Evolutionary conservation across 2,797 vertebrate species (phyloP), one percentile per base, ranked within the genome.

Genomic region (Coregonus sp.): DNA sequence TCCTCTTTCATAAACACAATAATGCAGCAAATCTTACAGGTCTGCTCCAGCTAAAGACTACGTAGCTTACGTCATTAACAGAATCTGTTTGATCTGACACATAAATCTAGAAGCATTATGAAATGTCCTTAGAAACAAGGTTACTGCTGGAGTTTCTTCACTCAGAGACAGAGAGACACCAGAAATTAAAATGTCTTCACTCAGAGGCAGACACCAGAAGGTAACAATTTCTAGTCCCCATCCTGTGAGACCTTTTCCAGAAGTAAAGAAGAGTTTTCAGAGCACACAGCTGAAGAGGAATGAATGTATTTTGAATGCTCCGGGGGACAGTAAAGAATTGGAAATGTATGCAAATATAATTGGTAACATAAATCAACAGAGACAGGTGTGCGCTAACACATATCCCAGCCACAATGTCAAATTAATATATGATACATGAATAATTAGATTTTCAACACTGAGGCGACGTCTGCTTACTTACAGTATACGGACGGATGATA

Each of bases 281-380:
- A 25, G n/a, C n/a, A 20, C 59, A 66, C 4, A 66, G 25, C 63
- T 66, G 25, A 61, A 61, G 7, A 66, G 29, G 63, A 33, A 66
- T 2, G 1, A 33, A 31, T 66, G 4, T 1, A 20, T 25, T 25
- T 20, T 31, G 25, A 33, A 33, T 66, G 12, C 29, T 66, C 25
- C 4, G 1, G 12, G 25, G 14, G 63, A 33, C 3, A 15, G 63
- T 66, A 66, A 33, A 66, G 11, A 33, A 29, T 33, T 33, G 63
- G 29, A 33, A 4, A 66, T 66, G 33, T 76, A 80, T 80, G 51
- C 63, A 70, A 40, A 74, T 67, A 52, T 68, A 80, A 76, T 76
- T 68, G 74, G 78, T 70, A n/a, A 20, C 74, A 80, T 80, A 73
- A 80, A 80, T 80, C 78, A 80, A 75, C 37, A 51, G 71, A 40